Evolutionary conservation across 2,113 vertebrate species (phyloP), one percentile per base, ranked within the genome.

Genomic region (Smithornis capensis): DNA sequence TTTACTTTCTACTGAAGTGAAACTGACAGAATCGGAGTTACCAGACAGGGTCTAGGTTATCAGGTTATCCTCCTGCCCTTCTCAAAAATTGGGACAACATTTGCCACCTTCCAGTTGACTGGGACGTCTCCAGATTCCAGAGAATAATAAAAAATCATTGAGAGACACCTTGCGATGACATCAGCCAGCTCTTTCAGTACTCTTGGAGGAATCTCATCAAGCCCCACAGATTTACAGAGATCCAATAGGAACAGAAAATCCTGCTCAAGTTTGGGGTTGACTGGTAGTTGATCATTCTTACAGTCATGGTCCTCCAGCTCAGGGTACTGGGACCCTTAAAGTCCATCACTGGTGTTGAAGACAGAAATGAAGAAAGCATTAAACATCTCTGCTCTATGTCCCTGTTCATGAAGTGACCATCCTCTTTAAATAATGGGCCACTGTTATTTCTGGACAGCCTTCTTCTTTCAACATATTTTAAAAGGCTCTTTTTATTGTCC

Each of bases 281-380:
- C 13, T 45, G 45, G 19, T 45, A 45, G 37, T 52, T 38, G 37
- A 33, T 23, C 10, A 29, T 53, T 67, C 44, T 52, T 10, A 42
- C 25, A 81, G 52, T n/a, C 60, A 45, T 17, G 9, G 44, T 38
- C 15, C 23, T 59, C 8, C 45, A 52, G 33, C 33, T 59, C 76
- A 27, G 27, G 42, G 59, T 44, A 67, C 5, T 45, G 45, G 28
- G 38, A 67, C 8, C 44, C 52, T 60, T 23, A 52, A 19, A 29
- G 19, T 4, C 0, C 0, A 38, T 17, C 19, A 29, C 0, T 21
- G 15, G 33, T 75, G 17, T 12, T 60, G 52, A 89, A 81, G 22
- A 44, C 11, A 0, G 0, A 74, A 50, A 12, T 8, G 6, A 81
- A 67, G 33, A 52, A 81, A 59, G 15, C 35, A 52, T 16, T 52